These are phyloP conservation scores for Amblyjoppa proteus DNA, from an alignment of 2,888 invertebrate species.

Conservation along the genomic window DNA sequence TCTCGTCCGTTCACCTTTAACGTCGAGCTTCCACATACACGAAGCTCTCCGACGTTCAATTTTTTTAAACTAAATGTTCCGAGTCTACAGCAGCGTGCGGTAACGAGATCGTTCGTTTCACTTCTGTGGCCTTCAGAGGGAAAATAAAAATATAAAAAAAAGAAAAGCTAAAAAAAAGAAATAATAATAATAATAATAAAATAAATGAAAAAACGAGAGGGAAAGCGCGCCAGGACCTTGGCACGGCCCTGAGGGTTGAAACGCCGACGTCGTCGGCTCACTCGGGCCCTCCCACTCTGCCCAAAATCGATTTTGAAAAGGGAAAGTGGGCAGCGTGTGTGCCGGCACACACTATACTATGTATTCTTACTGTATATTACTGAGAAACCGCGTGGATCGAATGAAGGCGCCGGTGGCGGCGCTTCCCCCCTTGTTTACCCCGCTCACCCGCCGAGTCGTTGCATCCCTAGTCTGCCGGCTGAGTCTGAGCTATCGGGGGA, in stretches of 20 bases:
- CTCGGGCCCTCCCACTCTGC: slow-evolving; percentile 63
- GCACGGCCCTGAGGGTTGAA: slow-evolving; percentile 68
- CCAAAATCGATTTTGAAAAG: slow-evolving; percentile 83
- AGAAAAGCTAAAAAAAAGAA: not conserved
- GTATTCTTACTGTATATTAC: slow-evolving; percentile 51
- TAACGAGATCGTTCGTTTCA: not conserved
- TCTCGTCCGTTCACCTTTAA: slow-evolving; percentile 79
- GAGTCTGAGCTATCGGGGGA: slow-evolving; percentile 60
- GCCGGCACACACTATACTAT: slow-evolving; percentile 59
- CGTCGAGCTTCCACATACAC: slow-evolving; percentile 65
- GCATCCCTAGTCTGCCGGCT: slow-evolving; percentile 58
- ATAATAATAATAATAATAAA: no score
- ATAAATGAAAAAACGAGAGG: slow-evolving; percentile 44
- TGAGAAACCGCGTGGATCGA: slow-evolving; percentile 65
- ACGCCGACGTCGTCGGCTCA: slow-evolving; percentile 73
- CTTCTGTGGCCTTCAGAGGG: slow-evolving; percentile 28
- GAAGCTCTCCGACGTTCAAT: slow-evolving; percentile 3
- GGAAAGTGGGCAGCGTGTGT: slow-evolving; percentile 79
- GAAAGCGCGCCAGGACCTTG: slow-evolving; percentile 63
- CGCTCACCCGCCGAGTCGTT: slow-evolving; percentile 51
- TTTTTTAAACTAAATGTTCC: slow-evolving; percentile 8
- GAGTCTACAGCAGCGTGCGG: not conserved
- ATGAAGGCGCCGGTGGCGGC: slow-evolving; percentile 67
- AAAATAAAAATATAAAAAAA: slow-evolving; percentile 37
- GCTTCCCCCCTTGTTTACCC: slow-evolving; percentile 56